phyloP scores from a whole-genome alignment of 2,888 invertebrate genomes.

The Amphipoea oculea region DNA sequence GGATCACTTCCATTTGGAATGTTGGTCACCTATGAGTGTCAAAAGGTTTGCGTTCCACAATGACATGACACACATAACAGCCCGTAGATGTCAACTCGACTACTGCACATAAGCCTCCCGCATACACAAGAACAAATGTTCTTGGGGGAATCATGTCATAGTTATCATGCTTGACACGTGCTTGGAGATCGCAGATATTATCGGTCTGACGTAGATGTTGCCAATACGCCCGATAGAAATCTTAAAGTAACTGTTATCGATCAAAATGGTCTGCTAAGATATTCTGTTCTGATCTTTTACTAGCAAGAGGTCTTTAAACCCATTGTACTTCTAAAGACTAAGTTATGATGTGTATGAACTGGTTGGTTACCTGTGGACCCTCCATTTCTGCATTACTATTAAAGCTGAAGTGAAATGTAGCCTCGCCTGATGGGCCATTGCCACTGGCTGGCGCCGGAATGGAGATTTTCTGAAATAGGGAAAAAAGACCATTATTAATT shows the following conservation, averaged over 20 bases:
- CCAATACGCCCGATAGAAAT: constrained; percentile 41
- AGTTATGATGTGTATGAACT: background rate
- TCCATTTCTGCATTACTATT: constrained; percentile 95
- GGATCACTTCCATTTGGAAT: constrained; percentile 28
- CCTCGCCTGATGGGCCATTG: constrained; percentile 85
- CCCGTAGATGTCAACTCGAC: constrained; percentile 25
- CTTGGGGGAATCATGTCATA: constrained; percentile 45
- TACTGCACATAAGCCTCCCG: constrained; percentile 16
- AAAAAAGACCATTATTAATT: constrained; percentile 65
- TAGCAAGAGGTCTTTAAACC: background rate
- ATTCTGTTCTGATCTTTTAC: background rate
- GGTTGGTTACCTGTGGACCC: constrained; percentile 91
- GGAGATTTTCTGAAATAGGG: constrained; percentile 92
- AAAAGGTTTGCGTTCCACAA: constrained; percentile 17
- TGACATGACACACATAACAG: constrained; percentile 15
- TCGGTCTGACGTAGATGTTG: constrained; percentile 38
- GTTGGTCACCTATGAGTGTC: constrained; percentile 24
- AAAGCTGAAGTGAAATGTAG: constrained; percentile 94
- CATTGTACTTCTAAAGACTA: background rate
- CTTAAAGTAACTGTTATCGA: constrained; percentile 22
- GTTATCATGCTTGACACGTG: constrained; percentile 42
- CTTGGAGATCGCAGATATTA: constrained; percentile 45
- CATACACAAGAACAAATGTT: constrained; percentile 40
- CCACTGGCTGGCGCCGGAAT: constrained; percentile 93
- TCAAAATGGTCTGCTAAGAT: constrained; percentile 1